Base-by-base conservation (phyloP, 2,113 vertebrate species). In the Oncorhynchus gorbuscha region DNA sequence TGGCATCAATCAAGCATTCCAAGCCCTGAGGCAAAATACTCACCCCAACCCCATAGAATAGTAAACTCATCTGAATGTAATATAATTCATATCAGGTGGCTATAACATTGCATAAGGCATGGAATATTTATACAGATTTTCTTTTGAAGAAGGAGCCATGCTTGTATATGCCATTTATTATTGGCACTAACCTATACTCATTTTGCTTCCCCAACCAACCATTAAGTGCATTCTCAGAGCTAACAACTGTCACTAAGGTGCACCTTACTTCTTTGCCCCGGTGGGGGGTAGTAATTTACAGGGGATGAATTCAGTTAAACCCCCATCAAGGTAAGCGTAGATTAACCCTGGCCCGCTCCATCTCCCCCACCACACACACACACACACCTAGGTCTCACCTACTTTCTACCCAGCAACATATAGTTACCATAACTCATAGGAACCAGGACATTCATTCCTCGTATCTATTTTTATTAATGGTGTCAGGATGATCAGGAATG, bases 281-380 rank as follows among this genome's bases (percentile, higher is more conserved):
- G 16, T 14, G 55, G 39, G 28, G 28, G 6, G 55, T 20, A 58
- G 55, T 18, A 58, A 20, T 20, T 20, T 58, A 20, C 55, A 14
- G 55, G 4, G 55, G 14, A 4, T 4, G 55, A 58, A 58, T 20
- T 58, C 55, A 58, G 55, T 58, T 58, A 58, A 58, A 4, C 55
- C 55, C 16, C 18, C 67, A 72, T 76, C 61, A 76, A 75, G 72
- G 79, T 78, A 76, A 80, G 76, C 67, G 72, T 68, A 80, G 82
- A 84, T 84, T 82, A 82, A 82, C 79, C 79, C 72, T 58, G 30
- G 32, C 45, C 9, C 28, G 12, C 16, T 68, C 32, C 20, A 18
- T 18, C 32, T 13, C 28, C 32, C 7, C 39, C 20, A 5, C 24
- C 35, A 28, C 32, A 28, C 32, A 66, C 32, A 65, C 64, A 65